A percentile compares a stretch with the other conserved stretches of the same genome.
phyloP scores from a whole-genome alignment of 2,888 invertebrate genomes.

The Andrena flavipes region DNA sequence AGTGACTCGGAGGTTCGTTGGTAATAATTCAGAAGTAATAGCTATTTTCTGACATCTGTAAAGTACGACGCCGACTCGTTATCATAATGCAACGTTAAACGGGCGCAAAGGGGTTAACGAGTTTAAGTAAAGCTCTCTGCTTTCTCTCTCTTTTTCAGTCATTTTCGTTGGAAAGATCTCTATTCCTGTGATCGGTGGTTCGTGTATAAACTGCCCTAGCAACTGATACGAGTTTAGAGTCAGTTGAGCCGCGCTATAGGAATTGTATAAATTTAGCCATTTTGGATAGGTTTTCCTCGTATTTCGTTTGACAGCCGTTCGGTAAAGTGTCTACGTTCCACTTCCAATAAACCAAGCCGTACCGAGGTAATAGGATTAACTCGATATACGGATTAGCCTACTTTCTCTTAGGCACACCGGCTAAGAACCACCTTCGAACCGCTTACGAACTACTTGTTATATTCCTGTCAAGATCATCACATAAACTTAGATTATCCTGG shows the following conservation, averaged over 20 bases:
- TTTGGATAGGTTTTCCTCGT: neutral
- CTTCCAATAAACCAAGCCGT: slow-evolving; percentile 46
- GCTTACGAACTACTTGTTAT: slow-evolving; percentile 70
- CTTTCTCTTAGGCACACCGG: slow-evolving; percentile 55
- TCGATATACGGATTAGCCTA: slow-evolving; percentile 66
- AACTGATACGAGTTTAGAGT: neutral
- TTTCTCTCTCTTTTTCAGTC: neutral
- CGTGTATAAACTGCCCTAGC: neutral
- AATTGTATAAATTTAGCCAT: neutral
- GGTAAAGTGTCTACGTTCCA: slow-evolving; percentile 37
- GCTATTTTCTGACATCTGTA: neutral
- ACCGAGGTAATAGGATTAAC: slow-evolving; percentile 58
- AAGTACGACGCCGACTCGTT: neutral
- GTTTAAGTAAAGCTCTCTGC: neutral
- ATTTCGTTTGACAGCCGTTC: slow-evolving; percentile 21
- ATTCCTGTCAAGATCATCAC: slow-evolving; percentile 69
- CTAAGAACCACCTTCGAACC: slow-evolving; percentile 55
- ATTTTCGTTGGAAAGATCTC: neutral
- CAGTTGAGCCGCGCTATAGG: neutral
- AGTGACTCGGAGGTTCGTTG: no score
- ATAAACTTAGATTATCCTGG: slow-evolving; percentile 68
- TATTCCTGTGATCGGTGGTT: neutral
- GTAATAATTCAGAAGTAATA: no score
- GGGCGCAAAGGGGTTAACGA: neutral
- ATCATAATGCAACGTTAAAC: neutral